Evolutionary conservation across 2,797 vertebrate genomes (phyloP).

Genomic region (Ctenopoma kingsleyae): DNA sequence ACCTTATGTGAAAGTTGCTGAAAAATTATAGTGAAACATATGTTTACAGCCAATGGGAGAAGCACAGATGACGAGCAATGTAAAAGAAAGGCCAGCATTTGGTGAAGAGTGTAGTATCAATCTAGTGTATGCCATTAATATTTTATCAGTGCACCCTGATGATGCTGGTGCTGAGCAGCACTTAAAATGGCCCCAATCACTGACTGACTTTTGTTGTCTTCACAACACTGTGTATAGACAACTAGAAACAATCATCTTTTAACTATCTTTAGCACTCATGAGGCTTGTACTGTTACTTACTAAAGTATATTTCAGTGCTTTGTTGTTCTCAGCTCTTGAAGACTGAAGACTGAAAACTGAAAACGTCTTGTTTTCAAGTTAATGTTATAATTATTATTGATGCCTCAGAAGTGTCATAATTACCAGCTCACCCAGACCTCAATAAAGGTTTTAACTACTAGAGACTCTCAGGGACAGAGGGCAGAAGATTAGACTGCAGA

Average conservation of each 20-base stretch:
- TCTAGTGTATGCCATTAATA: conserved; percentile 65
- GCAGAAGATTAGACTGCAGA: background rate
- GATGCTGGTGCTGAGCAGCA: conserved; percentile 51
- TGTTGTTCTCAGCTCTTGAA: background rate
- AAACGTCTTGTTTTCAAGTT: background rate
- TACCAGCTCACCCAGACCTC: conserved; percentile 4
- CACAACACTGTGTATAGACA: background rate
- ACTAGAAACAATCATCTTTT: background rate
- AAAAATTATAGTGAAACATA: background rate
- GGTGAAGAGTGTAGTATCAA: conserved; percentile 59
- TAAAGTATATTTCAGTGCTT: background rate
- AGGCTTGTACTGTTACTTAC: background rate
- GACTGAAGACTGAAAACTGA: background rate
- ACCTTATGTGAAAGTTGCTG: background rate
- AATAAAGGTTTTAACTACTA: conserved; percentile 10
- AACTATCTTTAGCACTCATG: background rate
- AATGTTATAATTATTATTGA: background rate
- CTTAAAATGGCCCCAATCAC: conserved; percentile 71
- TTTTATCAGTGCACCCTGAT: conserved; percentile 59
- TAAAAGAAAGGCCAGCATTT: conserved; percentile 28
- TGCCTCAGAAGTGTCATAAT: background rate
- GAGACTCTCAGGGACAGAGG: background rate
- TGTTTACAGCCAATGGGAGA: conserved; percentile 8
- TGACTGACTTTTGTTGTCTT: conserved; percentile 24
- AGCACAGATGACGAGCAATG: conserved; percentile 11